Evolutionary conservation across 1,140 invertebrate species (phyloP), one percentile per base, ranked within the genome.

Genomic region (Chelonus insularis): DNA sequence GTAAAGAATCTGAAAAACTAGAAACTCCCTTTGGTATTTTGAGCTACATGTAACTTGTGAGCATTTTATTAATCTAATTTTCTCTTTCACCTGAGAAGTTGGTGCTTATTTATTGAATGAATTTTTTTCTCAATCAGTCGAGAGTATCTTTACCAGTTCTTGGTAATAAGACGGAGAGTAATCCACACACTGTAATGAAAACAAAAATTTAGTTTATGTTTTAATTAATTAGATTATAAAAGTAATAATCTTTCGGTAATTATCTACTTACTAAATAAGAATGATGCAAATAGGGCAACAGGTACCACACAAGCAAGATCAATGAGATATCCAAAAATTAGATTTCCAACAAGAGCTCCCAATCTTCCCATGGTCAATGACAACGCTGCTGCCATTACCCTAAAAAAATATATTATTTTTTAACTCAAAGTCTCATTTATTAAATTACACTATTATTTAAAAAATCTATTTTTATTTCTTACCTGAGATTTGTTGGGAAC

Each of bases 401-500:
- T 65, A 39, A 36, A 32, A 55, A 60, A 32, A 54, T n/a, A n/a
- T n/a, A n/a, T n/a, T n/a, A n/a, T n/a, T n/a, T n/a, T n/a, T n/a
- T n/a, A n/a, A n/a, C n/a, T n/a, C n/a, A n/a, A n/a, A n/a, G n/a
- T n/a, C n/a, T n/a, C n/a, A n/a, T n/a, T n/a, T n/a, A n/a, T n/a
- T n/a, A n/a, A n/a, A n/a, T n/a, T n/a, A n/a, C n/a, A n/a, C n/a
- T n/a, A n/a, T n/a, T n/a, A n/a, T n/a, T n/a, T n/a, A 39, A 14
- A 1, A 14, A n/a, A 39, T 39, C 4, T n/a, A 8, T 43, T 43
- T 0, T 16, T 43, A n/a, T 43, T 16, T 39, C 66, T 77, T 77
- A 89, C 89, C 89, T 88, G 67, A 91, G 83, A 82, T 91, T 89
- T 45, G 89, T 91, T 64, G 89, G 89, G 79, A 90, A 91, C 65